A percentile compares a stretch with the other conserved stretches of the same genome.
These are phyloP conservation scores for Cinara cedri DNA, from an alignment of 2,888 invertebrate genomes.

Conservation along the genomic window DNA sequence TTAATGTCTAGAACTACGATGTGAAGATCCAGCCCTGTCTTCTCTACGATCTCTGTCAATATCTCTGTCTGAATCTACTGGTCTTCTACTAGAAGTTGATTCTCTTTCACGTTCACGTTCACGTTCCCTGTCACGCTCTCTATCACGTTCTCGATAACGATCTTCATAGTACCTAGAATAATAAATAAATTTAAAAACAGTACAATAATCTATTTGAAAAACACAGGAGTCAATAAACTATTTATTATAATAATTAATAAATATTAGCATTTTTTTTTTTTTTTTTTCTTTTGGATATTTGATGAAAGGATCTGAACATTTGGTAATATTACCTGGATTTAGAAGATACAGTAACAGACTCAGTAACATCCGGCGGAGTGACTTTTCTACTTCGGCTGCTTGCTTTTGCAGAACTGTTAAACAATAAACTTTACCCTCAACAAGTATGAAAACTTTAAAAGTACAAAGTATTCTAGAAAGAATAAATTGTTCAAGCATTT, in stretches of 20 bases:
- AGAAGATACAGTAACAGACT: constrained; percentile 63
- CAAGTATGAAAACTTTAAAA: constrained; percentile 49
- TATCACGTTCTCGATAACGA: constrained; percentile 72
- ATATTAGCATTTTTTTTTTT: not conserved
- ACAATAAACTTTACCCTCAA: constrained; percentile 58
- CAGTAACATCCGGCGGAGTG: constrained; percentile 69
- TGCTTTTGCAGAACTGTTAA: constrained; percentile 61
- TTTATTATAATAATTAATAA: constrained; percentile 33
- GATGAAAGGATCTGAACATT: constrained; percentile 54
- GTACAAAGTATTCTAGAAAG: constrained; percentile 40
- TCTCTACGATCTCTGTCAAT: constrained; percentile 71
- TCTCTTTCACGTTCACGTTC: constrained; percentile 59
- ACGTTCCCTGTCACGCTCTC: constrained; percentile 58
- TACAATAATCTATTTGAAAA: constrained; percentile 4
- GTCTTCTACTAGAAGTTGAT: constrained; percentile 63
- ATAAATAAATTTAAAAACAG: not conserved
- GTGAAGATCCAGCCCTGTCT: constrained; percentile 67
- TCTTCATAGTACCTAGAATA: constrained; percentile 80
- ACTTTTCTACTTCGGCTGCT: constrained; percentile 65
- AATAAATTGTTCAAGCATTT: constrained; percentile 35
- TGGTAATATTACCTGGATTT: constrained; percentile 66
- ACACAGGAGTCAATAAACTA: constrained; percentile 50
- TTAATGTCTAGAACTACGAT: constrained; percentile 73
- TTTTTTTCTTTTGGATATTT: no score
- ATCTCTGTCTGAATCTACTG: constrained; percentile 69